Conservation (phyloP, 1,140 invertebrate genomes). For the Halictus rubicundus region DNA sequence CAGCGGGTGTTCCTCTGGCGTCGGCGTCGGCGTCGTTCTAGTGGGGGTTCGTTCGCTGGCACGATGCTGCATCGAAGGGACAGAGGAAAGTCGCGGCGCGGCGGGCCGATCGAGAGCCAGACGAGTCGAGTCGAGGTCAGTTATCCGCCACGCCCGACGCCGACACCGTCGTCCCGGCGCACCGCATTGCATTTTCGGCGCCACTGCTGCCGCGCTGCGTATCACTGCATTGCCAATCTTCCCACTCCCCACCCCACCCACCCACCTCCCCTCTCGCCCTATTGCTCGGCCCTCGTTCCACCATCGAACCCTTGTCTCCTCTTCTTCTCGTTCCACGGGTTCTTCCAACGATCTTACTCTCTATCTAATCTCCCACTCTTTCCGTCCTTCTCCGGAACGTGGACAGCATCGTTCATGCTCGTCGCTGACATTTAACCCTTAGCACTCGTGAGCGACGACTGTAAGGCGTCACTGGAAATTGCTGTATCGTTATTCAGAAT, state of each 20-base stretch:
- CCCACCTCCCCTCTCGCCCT: neutral
- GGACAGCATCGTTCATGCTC: neutral
- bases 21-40: neutral
- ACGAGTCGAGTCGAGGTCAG: constrained; percentile 73
- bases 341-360: neutral
- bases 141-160: constrained; percentile 75
- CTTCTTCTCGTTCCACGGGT: neutral
- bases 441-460: too few relatives aligned
- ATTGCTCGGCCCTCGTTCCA: too few relatives aligned
- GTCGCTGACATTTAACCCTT: neutral
- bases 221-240: constrained; percentile 65
- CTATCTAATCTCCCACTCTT: neutral
- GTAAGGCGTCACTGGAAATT: too few relatives aligned
- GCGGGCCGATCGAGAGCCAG: constrained; percentile 57
- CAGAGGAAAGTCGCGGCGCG: constrained; percentile 26
- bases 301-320: neutral
- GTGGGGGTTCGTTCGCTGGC: constrained; percentile 34
- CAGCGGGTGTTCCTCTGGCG: neutral
- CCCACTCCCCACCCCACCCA: neutral
- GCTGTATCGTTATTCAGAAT: too few relatives aligned
- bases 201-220: constrained; percentile 61
- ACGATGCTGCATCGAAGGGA: constrained; percentile 35
- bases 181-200: constrained; percentile 72
- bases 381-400: neutral
- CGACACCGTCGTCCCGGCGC: constrained; percentile 64